phyloP scores from a whole-genome alignment of 2,797 vertebrate genomes.

The Florisuga fusca region DNA sequence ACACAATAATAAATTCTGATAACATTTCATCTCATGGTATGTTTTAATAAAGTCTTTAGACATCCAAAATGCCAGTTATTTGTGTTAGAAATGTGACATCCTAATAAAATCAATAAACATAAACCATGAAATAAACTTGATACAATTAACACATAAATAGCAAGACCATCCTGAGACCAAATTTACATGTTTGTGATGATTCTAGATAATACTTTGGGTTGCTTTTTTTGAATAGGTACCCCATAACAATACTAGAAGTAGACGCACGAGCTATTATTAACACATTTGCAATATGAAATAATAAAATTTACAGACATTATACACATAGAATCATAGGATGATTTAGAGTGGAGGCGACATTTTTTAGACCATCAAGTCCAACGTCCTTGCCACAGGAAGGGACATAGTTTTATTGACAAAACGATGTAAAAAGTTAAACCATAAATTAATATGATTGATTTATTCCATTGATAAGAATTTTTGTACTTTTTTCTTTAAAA shows the following conservation, averaged over 20 bases:
- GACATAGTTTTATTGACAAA: not conserved
- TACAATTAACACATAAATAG: not conserved
- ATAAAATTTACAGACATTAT: not conserved
- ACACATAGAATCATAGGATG: not conserved
- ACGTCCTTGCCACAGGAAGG: not conserved
- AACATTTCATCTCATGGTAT: not conserved
- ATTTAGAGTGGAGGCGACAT: not conserved
- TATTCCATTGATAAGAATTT: not conserved
- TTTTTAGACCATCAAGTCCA: not conserved
- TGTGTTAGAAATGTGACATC: not conserved
- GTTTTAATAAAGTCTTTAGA: slow-evolving; percentile 28
- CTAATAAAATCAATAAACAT: not conserved
- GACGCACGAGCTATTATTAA: not conserved
- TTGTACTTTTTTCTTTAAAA: not conserved
- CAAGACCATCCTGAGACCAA: not conserved
- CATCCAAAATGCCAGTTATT: not conserved
- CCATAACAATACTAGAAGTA: not conserved
- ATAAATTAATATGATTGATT: not conserved
- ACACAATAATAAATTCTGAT: slow-evolving; percentile 29
- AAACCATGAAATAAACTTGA: not conserved
- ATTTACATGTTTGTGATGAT: not conserved
- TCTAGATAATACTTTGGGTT: not conserved
- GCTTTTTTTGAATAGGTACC: not conserved
- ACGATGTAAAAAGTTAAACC: not conserved
- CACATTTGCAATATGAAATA: accelerated